These are phyloP conservation scores for Gulo gulo DNA, from an alignment of 2,113 vertebrate genomes.

Conservation along the genomic window DNA sequence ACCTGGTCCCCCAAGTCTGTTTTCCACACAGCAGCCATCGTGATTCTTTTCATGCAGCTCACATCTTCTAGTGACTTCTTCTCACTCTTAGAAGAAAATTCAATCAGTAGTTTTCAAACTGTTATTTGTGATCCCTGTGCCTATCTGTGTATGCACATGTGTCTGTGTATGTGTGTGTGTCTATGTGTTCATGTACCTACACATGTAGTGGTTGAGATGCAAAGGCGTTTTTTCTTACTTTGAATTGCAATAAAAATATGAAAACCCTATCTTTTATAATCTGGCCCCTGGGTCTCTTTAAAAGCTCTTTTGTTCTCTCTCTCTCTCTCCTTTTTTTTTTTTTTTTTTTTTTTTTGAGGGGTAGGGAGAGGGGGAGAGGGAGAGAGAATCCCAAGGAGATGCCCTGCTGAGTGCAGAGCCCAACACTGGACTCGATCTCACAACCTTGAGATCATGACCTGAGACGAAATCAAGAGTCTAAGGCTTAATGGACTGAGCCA, in stretches of 20 bases:
- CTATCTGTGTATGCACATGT: neutral
- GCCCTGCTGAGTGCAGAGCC: neutral
- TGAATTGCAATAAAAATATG: neutral
- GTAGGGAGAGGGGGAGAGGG: neutral
- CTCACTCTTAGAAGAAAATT: neutral
- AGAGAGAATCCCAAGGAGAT: neutral
- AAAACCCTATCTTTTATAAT: neutral
- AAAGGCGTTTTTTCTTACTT: neutral
- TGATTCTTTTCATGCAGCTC: neutral
- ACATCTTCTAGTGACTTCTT: neutral
- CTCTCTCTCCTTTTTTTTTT: neutral
- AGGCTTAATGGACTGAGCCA: neutral
- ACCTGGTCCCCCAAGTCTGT: accelerated
- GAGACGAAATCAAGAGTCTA: neutral
- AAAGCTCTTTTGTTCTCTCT: neutral
- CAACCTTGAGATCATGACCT: neutral
- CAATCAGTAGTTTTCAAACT: neutral
- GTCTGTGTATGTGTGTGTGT: neutral
- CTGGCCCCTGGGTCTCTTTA: no score
- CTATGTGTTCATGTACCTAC: neutral
- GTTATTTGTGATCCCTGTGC: neutral
- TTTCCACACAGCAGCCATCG: neutral
- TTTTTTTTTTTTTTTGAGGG: neutral
- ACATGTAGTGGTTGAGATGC: neutral
- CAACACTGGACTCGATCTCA: neutral